Evolutionary conservation across 1,140 invertebrate genomes (phyloP).

Genomic region (Pachyrhynchus sulphureomaculatus): DNA sequence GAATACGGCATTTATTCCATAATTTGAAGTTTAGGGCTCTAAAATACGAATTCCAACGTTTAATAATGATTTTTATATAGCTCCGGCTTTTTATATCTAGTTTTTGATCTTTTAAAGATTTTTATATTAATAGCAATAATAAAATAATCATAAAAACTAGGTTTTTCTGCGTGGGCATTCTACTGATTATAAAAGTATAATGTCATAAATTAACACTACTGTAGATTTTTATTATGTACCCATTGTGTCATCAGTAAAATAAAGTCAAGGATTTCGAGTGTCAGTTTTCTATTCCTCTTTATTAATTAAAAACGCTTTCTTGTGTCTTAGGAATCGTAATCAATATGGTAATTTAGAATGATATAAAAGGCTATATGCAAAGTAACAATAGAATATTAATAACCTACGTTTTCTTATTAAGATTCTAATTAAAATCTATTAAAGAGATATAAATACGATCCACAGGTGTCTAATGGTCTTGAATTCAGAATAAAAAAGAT

Average conservation of each 20-base stretch:
- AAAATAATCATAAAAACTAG: too few species aligned
- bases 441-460: slow-evolving; percentile 27
- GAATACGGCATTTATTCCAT: too few species aligned
- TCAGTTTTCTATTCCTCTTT: neutral
- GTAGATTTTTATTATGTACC: too few species aligned
- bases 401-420: slow-evolving; percentile 26
- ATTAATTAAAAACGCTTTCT: slow-evolving; percentile 11
- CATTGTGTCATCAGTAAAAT: slow-evolving; percentile 13
- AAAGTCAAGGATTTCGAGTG: slow-evolving; percentile 10
- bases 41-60: too few species aligned
- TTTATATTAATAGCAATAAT: too few species aligned
- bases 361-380: slow-evolving; percentile 27
- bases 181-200: too few species aligned
- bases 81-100: too few species aligned
- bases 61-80: too few species aligned
- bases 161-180: too few species aligned
- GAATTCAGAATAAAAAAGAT: slow-evolving; percentile 31
- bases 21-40: too few species aligned
- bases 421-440: slow-evolving; percentile 34
- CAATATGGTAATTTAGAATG: slow-evolving; percentile 27
- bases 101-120: too few species aligned
- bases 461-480: slow-evolving; percentile 35
- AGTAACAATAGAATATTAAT: slow-evolving; percentile 32
- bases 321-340: slow-evolving; percentile 20
- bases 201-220: too few species aligned